Base-by-base conservation (phyloP, 2,888 invertebrate genomes). In the Macrosiphum euphorbiae region DNA sequence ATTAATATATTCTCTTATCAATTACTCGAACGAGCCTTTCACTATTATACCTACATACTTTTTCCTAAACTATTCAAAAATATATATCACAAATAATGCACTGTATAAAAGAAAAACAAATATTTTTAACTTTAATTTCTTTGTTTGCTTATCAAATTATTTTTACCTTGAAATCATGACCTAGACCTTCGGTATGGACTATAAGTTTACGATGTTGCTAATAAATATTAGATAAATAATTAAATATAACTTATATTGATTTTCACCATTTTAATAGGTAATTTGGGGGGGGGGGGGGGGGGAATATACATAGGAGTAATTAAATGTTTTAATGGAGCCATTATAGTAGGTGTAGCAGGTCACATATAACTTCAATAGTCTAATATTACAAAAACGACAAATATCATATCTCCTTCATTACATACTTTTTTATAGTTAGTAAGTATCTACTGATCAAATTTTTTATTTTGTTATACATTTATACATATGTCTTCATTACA, bases 81-180 rank as follows among this genome's bases (percentile, higher is more conserved):
- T 78, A 78, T 78, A 78, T 20, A 20, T 20, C 35, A 58, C 58
- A 26, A 26, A 26, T 26, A 58, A 58, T 55, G 24, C 26, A 58
- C 26, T 58, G 26, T 26, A 58, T 2, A 26, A 58, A 58, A 26
- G 58, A 58, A 58, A 58, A 78, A 58, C 16, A 20, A 0, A 55
- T 88, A 52, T 52, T 41, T 88, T 26, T 88, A 52, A 88, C 35
- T 35, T 28, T 24, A 44, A 35, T 92, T 89, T 93, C 58, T 50
- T 61, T 26, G 16, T 85, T 24, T 16, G 88, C 44, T 90, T 85
- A 93, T 89, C 84, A 85, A 52, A 58, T 90, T 58, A n/a, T 35
- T 88, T 93, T 85, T 93, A 89, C 58, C 85, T 93, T 90, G 93
- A 90, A 47, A 90, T 58, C n/a, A 4, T 26, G 41, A 88, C 78